Percentiles rank a stretch among this genome's conserved stretches.
phyloP scores from a whole-genome alignment of 2,888 invertebrate species.

The Vanessa cardui region DNA sequence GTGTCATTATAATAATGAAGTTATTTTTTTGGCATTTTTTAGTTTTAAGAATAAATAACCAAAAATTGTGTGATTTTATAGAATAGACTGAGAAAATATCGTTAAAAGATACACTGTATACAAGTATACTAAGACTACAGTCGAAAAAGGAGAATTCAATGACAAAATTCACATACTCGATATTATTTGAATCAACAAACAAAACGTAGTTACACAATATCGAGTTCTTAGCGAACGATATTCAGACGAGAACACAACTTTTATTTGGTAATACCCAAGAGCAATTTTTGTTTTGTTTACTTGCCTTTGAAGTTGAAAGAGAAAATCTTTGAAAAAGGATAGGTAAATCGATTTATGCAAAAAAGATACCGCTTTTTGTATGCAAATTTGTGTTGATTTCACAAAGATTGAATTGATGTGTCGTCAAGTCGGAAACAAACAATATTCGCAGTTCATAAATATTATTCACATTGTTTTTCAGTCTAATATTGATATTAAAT shows the following conservation, averaged over 20 bases:
- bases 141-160: neutral
- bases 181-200: slow-evolving; percentile 10
- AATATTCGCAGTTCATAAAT: slow-evolving; percentile 47
- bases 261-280: slow-evolving; percentile 79
- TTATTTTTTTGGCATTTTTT: too few relatives aligned
- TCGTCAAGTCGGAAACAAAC: slow-evolving; percentile 72
- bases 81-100: too few relatives aligned
- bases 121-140: too few relatives aligned
- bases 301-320: slow-evolving; percentile 76
- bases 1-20: too few relatives aligned
- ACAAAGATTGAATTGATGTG: slow-evolving; percentile 77
- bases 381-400: slow-evolving; percentile 81
- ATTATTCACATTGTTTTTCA: too few relatives aligned
- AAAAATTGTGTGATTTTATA: too few relatives aligned
- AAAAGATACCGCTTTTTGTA: slow-evolving; percentile 81
- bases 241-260: slow-evolving; percentile 66
- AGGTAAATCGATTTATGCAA: slow-evolving; percentile 82
- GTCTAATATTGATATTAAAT: too few relatives aligned
- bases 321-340: slow-evolving; percentile 78
- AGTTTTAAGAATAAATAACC: too few relatives aligned
- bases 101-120: too few relatives aligned
- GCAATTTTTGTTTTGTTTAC: slow-evolving; percentile 80
- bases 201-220: slow-evolving; percentile 16
- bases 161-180: neutral
- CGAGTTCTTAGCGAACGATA: slow-evolving; percentile 53